Evolutionary conservation across 2,113 vertebrate species (phyloP), one percentile per base, ranked within the genome.

Genomic region (Nesoenas mayeri): DNA sequence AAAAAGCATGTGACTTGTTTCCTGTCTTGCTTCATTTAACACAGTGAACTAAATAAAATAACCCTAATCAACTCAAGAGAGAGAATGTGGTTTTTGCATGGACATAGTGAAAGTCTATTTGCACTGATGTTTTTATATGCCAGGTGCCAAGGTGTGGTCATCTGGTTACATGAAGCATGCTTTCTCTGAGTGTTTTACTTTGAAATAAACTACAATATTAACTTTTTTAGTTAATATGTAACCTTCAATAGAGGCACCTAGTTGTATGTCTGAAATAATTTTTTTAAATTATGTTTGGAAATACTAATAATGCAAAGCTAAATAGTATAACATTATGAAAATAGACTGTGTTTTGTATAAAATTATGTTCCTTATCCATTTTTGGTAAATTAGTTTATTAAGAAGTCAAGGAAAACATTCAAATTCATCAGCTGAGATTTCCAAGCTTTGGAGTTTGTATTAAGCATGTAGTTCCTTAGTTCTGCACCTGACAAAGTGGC

Each of bases 191-290:
- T 89, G 74, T 86, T 97, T 94, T 73, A 94, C 73, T 95, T 96
- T 93, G 82, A 94, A 84, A 88, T 97, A 95, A 92, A 93, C 61
- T 67, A 69, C 40, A 87, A 72, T 96, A 95, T 98, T 97, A 97
- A 97, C 93, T 97, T 78, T 42, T 72, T 53, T 53, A 85, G 96
- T 97, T 98, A 98, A 98, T 98, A 87, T 93, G 75, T 80, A 90
- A 93, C 97, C 92, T 98, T 98, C 96, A 98, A 96, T 97, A 97
- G 93, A 94, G 93, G 95, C 95, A 75, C 90, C 83, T 74, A 73
- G 65, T 82, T 85, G 31, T 64, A 88, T 47, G n/a, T 72, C 90
- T 88, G 20, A 79, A 79, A 50, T 70, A 70, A 4, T 36, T n/a
- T 79, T 62, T 71, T 31, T 1, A 58, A 72, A 73, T 71, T 15